phyloP scores from a whole-genome alignment of 1,140 invertebrate species.

The Halictus rubicundus region DNA sequence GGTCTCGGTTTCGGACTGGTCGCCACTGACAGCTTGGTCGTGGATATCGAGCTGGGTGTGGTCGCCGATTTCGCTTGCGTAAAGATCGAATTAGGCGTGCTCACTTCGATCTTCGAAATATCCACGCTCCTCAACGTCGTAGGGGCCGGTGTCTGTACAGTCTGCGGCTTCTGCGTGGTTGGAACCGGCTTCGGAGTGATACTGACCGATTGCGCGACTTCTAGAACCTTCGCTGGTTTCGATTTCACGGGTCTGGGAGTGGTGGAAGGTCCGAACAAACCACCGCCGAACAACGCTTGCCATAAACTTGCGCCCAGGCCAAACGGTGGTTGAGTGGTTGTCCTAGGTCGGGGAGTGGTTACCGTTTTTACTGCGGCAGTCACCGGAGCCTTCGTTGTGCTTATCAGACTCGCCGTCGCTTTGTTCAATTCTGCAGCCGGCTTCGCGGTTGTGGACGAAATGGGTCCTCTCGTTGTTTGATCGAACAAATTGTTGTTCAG shows the following conservation, averaged over 20 bases:
- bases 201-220: neutral
- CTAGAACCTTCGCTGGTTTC: constrained; percentile 20
- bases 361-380: constrained; percentile 64
- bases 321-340: constrained; percentile 54
- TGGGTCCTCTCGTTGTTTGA: constrained; percentile 54
- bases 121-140: constrained; percentile 40
- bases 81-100: constrained; percentile 25
- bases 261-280: constrained; percentile 59
- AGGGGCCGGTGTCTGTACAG: neutral
- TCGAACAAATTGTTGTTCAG: neutral
- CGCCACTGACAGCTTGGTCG: constrained; percentile 27
- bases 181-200: constrained; percentile 57
- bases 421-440: constrained; percentile 4
- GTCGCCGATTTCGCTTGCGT: neutral
- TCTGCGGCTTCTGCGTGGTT: constrained; percentile 44
- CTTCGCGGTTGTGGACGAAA: constrained; percentile 29
- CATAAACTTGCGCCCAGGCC: constrained; percentile 72
- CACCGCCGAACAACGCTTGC: constrained; percentile 72
- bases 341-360: constrained; percentile 57
- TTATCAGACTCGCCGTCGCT: constrained; percentile 65
- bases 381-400: constrained; percentile 58
- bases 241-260: constrained; percentile 49
- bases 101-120: constrained; percentile 45
- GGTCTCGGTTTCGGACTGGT: constrained; percentile 58
- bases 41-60: constrained; percentile 35